Conservation (phyloP, 2,797 vertebrate species). For the Sebastolobus altivelis region DNA sequence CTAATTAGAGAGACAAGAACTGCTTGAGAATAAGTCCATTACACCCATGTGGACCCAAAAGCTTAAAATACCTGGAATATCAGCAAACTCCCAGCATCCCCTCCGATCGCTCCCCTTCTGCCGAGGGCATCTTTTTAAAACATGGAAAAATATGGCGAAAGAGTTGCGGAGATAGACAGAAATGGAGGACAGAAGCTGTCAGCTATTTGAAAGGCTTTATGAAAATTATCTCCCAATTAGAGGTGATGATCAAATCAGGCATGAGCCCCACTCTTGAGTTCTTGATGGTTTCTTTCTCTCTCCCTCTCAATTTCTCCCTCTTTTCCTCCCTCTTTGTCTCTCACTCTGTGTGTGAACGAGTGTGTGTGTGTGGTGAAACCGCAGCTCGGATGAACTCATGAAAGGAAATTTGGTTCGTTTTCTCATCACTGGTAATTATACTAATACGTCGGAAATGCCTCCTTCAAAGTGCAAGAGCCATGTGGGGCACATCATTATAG, state of each 20-base stretch:
- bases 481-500: constrained; percentile 92
- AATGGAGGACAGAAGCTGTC: constrained; percentile 91
- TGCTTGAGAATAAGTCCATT: constrained; percentile 94
- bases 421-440: constrained; percentile 97
- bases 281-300: constrained; percentile 85
- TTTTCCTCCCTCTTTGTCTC: background rate
- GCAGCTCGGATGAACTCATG: constrained; percentile 91
- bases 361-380: constrained; percentile 84
- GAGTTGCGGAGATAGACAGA: constrained; percentile 59
- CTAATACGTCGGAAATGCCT: constrained; percentile 94
- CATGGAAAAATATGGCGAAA: constrained; percentile 47
- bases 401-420: constrained; percentile 96
- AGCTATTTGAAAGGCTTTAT: constrained; percentile 92
- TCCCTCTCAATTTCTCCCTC: background rate
- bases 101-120: constrained; percentile 68
- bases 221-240: constrained; percentile 98
- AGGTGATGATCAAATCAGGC: constrained; percentile 93
- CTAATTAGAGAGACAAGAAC: constrained; percentile 97
- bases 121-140: constrained; percentile 65
- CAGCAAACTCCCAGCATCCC: constrained; percentile 88
- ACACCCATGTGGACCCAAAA: constrained; percentile 90
- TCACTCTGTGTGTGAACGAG: constrained; percentile 12
- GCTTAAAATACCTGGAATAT: constrained; percentile 91
- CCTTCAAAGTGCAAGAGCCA: constrained; percentile 93
- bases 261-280: constrained; percentile 88